phyloP scores from a whole-genome alignment of 2,888 invertebrate species.

The Tetragonisca angustula region DNA sequence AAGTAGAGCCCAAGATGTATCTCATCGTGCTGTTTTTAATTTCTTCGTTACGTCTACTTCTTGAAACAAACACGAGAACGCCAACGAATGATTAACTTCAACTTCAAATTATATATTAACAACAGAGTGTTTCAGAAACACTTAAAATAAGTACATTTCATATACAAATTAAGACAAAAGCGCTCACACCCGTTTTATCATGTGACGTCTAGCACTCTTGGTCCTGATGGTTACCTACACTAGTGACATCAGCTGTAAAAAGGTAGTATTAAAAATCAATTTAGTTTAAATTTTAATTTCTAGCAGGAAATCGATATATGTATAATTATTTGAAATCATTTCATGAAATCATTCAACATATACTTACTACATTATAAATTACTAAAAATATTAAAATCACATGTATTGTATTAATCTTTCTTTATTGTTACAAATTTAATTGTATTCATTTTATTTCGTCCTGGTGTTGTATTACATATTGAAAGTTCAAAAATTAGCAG shows the following conservation, averaged over 20 bases:
- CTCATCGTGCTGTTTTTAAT: conserved; percentile 72
- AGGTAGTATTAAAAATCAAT: conserved; percentile 33
- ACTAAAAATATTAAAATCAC: background rate
- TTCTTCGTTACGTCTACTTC: conserved; percentile 12
- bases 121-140: background rate
- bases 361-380: background rate
- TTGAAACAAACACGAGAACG: conserved; percentile 20
- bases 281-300: conserved; percentile 28
- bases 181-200: conserved; percentile 79
- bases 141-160: conserved; percentile 41
- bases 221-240: conserved; percentile 21
- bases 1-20: conserved; percentile 82
- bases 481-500: background rate
- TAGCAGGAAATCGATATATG: background rate
- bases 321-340: background rate
- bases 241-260: conserved; percentile 42
- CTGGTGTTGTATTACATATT: background rate
- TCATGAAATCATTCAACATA: too few relatives aligned
- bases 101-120: conserved; percentile 22
- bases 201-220: conserved; percentile 72
- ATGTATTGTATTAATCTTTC: background rate
- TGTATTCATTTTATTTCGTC: background rate
- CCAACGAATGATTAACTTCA: conserved; percentile 41
- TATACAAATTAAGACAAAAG: conserved; percentile 32
- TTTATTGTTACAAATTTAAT: background rate